These are phyloP conservation scores for Chironomus riparius DNA, from an alignment of 2,888 invertebrate genomes.

Conservation along the genomic window DNA sequence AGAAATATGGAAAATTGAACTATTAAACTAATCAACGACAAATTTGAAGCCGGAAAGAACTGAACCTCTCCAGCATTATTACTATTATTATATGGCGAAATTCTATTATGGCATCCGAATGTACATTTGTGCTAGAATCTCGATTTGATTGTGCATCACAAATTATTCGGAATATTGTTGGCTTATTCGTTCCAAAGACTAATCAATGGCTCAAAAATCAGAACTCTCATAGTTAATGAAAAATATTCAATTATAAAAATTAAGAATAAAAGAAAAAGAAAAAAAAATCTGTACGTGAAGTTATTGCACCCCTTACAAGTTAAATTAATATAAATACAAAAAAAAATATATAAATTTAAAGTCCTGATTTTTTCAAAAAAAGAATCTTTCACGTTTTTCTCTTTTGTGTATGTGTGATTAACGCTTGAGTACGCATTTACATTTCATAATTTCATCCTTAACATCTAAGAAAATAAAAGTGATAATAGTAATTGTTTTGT, in stretches of 20 bases:
- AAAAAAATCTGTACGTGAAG: constrained; percentile 19
- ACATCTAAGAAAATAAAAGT: neutral
- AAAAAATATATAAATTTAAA: neutral
- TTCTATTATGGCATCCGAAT: no score
- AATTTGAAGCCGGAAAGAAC: no score
- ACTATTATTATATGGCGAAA: no score
- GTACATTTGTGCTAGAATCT: no score
- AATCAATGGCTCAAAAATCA: no score
- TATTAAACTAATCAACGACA: no score
- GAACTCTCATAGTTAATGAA: no score
- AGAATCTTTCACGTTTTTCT: neutral
- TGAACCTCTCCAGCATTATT: no score
- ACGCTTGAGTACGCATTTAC: constrained; percentile 18
- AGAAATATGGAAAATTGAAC: no score
- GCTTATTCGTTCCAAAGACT: no score
- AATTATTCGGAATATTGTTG: no score
- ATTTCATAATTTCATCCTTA: constrained; percentile 11
- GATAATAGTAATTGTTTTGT: neutral
- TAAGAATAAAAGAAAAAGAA: constrained; percentile 1
- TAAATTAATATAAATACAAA: constrained; percentile 4
- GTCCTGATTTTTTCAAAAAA: neutral
- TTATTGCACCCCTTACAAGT: constrained; percentile 21
- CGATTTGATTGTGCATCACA: no score
- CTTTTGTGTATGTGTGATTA: neutral
- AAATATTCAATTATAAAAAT: neutral